Percentiles rank a stretch among this genome's conserved stretches.
phyloP scores from a whole-genome alignment of 2,113 vertebrate species.

The Crypturellus undulatus region DNA sequence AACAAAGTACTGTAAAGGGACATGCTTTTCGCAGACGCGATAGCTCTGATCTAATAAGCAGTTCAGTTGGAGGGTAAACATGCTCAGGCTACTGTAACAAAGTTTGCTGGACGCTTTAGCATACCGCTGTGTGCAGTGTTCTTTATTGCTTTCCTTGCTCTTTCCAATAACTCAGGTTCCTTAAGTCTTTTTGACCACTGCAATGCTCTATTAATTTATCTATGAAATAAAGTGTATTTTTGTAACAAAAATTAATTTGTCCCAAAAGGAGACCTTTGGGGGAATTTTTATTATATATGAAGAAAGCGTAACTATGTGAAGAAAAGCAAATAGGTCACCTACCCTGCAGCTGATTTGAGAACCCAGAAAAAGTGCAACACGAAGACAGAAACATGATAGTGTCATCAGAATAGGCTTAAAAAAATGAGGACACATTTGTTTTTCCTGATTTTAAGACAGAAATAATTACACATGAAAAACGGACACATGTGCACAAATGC shows the following conservation, averaged over 20 bases:
- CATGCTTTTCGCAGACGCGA: background rate
- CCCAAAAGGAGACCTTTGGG: background rate
- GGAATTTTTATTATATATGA: background rate
- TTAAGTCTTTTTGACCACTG: background rate
- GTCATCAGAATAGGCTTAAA: background rate
- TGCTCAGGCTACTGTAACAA: background rate
- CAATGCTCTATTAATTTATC: background rate
- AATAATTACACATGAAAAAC: background rate
- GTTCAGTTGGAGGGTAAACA: background rate
- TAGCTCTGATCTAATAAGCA: conserved; percentile 22
- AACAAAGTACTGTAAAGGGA: background rate
- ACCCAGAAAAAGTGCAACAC: background rate
- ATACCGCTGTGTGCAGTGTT: fast-evolving
- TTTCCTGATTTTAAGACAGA: background rate
- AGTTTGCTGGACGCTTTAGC: background rate
- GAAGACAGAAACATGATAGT: background rate
- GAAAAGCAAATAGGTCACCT: background rate
- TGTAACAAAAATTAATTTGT: background rate
- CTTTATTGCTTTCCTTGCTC: background rate
- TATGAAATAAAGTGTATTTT: background rate
- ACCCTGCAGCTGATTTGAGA: background rate
- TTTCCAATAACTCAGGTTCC: background rate
- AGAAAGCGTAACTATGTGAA: background rate
- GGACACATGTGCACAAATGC: background rate
- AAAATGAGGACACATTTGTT: background rate